phyloP scores from a whole-genome alignment of 2,888 invertebrate genomes.

The Helobdella robusta region DNA sequence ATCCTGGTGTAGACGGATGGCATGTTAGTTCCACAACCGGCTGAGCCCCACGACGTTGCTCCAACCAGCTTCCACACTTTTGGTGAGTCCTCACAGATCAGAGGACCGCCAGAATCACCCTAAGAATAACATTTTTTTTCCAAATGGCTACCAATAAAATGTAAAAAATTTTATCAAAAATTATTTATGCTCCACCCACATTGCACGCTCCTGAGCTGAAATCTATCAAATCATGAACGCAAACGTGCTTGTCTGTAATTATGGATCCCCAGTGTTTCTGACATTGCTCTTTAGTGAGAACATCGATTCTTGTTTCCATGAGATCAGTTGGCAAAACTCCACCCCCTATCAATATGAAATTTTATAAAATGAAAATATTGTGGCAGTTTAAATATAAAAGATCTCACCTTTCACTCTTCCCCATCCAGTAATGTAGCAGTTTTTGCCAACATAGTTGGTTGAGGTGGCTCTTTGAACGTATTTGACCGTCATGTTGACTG shows the following conservation, averaged over 20 bases:
- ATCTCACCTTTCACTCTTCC: conserved; percentile 24
- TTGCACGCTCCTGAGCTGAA: conserved; percentile 18
- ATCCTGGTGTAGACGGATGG: conserved; percentile 29
- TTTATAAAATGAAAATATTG: too few species aligned
- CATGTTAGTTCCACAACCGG: conserved; percentile 18
- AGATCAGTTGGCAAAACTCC: conserved; percentile 16
- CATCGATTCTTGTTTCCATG: conserved; percentile 13
- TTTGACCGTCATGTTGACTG: conserved; percentile 14
- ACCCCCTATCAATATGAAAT: neutral
- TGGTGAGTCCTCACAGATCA: conserved; percentile 11
- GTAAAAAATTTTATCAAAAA: too few species aligned
- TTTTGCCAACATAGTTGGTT: conserved; percentile 18
- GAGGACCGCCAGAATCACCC: conserved; percentile 29
- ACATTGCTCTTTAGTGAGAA: conserved; percentile 14
- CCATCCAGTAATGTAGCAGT: conserved; percentile 28
- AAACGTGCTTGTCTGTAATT: conserved; percentile 16
- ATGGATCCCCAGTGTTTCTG: neutral
- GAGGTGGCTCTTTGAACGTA: conserved; percentile 16
- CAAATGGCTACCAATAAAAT: too few species aligned
- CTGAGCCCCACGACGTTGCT: conserved; percentile 28
- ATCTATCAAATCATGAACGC: conserved; percentile 7
- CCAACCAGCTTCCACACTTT: conserved; percentile 13
- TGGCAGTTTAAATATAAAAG: too few species aligned
- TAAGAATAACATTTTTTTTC: neutral
- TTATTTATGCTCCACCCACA: conserved; percentile 13